A percentile compares a stretch with the other conserved stretches of the same genome.
phyloP scores from a whole-genome alignment of 92 coral and sea anemone species.

The Paragorgia papillata region DNA sequence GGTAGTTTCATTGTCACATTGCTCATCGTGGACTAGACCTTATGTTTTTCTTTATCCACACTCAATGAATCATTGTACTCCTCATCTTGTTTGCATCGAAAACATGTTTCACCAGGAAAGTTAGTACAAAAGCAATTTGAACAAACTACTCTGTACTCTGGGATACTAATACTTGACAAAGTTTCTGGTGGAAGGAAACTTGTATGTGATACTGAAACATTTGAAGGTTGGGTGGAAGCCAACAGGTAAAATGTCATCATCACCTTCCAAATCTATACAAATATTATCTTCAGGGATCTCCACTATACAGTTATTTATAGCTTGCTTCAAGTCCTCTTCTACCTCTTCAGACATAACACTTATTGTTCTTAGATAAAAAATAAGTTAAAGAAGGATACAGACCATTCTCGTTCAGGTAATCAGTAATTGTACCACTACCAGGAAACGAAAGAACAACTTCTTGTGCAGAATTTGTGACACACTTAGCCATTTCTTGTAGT shows the following conservation, averaged over 20 bases:
- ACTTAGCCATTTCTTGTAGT: constrained; percentile 47
- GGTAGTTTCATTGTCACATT: not conserved
- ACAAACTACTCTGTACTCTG: constrained; percentile 6
- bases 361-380: constrained; percentile 46
- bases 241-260: not conserved
- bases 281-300: no score
- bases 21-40: not conserved
- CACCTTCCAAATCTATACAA: not conserved
- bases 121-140: constrained; percentile 22
- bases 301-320: no score
- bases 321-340: not conserved
- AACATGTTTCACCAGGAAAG: no score
- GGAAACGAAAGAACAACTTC: constrained; percentile 48
- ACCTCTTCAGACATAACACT: not conserved
- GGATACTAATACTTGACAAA: not conserved
- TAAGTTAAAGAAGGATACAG: constrained; percentile 51
- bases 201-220: not conserved
- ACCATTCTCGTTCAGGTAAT: constrained; percentile 44
- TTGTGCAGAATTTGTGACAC: constrained; percentile 42
- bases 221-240: not conserved
- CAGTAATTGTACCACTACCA: constrained; percentile 50
- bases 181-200: not conserved
- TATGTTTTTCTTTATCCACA: constrained; percentile 1
- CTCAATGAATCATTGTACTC: not conserved
- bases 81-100: no score